These are phyloP conservation scores for Notothenia rossii DNA, from an alignment of 2,113 vertebrate genomes.

Conservation along the genomic window DNA sequence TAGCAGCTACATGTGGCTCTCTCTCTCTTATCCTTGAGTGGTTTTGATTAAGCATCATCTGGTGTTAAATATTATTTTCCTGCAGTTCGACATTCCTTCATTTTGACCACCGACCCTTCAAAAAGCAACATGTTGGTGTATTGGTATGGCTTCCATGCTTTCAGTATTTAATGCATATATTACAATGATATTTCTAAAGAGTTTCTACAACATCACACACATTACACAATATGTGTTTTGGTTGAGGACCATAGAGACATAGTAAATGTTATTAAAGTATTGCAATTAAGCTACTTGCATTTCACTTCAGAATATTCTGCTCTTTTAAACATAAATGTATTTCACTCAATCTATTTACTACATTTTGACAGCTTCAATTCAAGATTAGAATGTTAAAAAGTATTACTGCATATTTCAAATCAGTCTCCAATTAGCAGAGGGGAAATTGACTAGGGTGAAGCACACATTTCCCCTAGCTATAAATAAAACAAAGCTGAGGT, in stretches of 20 bases:
- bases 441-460: background rate
- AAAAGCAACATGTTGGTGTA: background rate
- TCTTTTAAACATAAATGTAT: background rate
- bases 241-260: background rate
- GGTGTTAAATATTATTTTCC: conserved; percentile 50
- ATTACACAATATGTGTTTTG: background rate
- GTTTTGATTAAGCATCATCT: conserved; percentile 82
- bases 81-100: conserved; percentile 22
- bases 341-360: background rate
- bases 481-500: conserved; percentile 8
- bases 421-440: conserved; percentile 54
- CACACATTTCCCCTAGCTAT: background rate
- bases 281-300: background rate
- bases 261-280: too few relatives aligned
- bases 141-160: conserved; percentile 8
- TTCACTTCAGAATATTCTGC: background rate
- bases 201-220: background rate
- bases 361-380: background rate
- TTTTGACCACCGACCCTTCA: conserved; percentile 12
- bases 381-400: background rate
- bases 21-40: conserved; percentile 65
- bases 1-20: conserved; percentile 54
- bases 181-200: background rate
- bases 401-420: conserved; percentile 31
- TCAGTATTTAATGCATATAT: background rate